Percentiles rank a stretch among this genome's conserved stretches.
Conservation (phyloP, 2,888 invertebrate species). For the Chalcis sispes region DNA sequence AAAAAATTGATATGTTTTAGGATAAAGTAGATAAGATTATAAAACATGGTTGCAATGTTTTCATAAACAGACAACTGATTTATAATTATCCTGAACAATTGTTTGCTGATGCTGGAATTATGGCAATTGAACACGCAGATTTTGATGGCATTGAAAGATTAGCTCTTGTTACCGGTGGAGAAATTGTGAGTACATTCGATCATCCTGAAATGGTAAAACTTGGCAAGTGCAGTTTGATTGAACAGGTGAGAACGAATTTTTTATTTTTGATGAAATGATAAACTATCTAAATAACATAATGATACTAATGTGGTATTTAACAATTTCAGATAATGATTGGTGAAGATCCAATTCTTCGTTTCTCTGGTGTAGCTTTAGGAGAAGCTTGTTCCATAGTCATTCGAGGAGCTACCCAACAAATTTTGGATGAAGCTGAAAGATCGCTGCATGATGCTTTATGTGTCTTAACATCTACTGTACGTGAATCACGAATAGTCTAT, state of each 20-base stretch:
- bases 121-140: conserved; percentile 99
- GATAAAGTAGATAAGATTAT: conserved; percentile 98
- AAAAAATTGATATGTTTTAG: conserved; percentile 59
- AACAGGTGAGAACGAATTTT: conserved; percentile 81
- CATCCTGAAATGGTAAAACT: conserved; percentile 93
- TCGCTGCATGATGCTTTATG: conserved; percentile 99
- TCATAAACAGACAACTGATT: conserved; percentile 98
- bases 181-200: conserved; percentile 99
- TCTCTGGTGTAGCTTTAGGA: conserved; percentile 95
- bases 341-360: conserved; percentile 95
- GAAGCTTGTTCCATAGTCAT: conserved; percentile 98
- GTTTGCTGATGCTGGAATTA: conserved; percentile 97
- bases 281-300: background rate
- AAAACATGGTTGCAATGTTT: conserved; percentile 96
- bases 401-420: conserved; percentile 98
- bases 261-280: too few relatives aligned
- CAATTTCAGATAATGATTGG: conserved; percentile 93
- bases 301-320: conserved; percentile 38
- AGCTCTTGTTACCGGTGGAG: conserved; percentile 97
- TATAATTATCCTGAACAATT: conserved; percentile 99
- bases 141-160: conserved; percentile 99
- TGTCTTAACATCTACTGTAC: conserved; percentile 96
- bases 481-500: conserved; percentile 92
- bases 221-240: conserved; percentile 95
- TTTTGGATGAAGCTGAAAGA: conserved; percentile 98